Evolutionary conservation across 2,888 invertebrate species (phyloP), one percentile per base, ranked within the genome.

Genomic region (Tenodera sinensis): DNA sequence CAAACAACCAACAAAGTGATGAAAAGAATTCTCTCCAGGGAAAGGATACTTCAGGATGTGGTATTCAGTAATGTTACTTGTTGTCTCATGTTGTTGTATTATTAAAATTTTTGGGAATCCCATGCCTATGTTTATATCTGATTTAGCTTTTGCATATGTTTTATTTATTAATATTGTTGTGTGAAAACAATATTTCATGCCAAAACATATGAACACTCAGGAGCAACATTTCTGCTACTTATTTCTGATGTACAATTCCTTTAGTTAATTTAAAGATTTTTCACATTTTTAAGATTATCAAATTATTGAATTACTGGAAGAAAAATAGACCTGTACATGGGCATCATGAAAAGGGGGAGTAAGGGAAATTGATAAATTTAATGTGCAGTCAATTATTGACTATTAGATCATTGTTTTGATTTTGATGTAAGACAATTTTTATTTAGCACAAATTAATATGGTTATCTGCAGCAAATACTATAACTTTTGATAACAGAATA

Each of bases 41-140:
- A 30, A 87, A 87, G n/a, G 83, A 87, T 82, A 82, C 87, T 34
- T 87, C 87, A 83, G 83, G 87, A 42, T 87, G 87, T 83, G 87
- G 87, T 28, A 87, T 87, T 87, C 87, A 87, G 83, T 87, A 83
- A 87, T 42, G 25, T 71, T 71, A 71, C 54, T 71, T 71, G 6
- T 71, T 71, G 15, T 71, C 20, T 71, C 25, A 71, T 71, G 20
- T 71, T 25, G 25, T 25, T 20, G 25, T 6, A 71, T 71, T 42
- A 9, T 42, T 42, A 42, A 42, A 9, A 42, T 34, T 34, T 54
- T 54, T 15, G 20, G 20, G 20, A 3, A 71, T 20, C 6, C 54
- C 20, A 20, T 71, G 20, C 54, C 54, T 25, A 25, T 71, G 14
- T 71, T 71, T 6, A 71, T 42, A 12, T 71, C 15, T 71, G 54